Evolutionary conservation across 2,888 invertebrate genomes (phyloP), one percentile per base, ranked within the genome.

Genomic region (Phragmatobia fuliginosa): DNA sequence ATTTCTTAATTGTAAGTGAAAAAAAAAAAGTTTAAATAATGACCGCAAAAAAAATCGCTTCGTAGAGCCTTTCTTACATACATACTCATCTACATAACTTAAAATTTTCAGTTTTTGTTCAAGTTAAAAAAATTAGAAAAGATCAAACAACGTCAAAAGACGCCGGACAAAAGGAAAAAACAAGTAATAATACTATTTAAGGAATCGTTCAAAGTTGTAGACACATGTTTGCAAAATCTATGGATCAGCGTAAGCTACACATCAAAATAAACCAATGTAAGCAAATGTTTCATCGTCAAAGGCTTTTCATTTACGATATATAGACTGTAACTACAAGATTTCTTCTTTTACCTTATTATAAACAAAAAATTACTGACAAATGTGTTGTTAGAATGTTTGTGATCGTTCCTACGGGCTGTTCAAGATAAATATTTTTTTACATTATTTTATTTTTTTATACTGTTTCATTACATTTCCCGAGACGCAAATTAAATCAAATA

Each of bases 351-450:
- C 45, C 56, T 62, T 38, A n/a, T 66, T 64, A 58, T 69, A 63
- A 66, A 74, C 63, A 64, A 59, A 28, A 70, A 68, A 60, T 62
- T 69, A 69, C 71, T 75, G 73, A 73, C 75, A 79, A 65, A 79
- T 75, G 68, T 66, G 25, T 52, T 66, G 36, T 52, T 67, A 11
- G 63, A 66, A 67, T 77, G 69, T 70, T 74, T 69, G 63, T 58
- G 49, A 33, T 64, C 33, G 32, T 25, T 64, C 49, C 49, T 52
- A 33, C 16, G 63, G 33, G 45, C 6, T 38, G 38, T 65, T 69
- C 25, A 38, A 25, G 31, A 52, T 10, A 58, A 41, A 18, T 28
- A 63, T 33, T 32, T 64, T 58, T 64, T 41, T 31, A 49, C n/a
- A n/a, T n/a, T n/a, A n/a, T n/a, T n/a, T n/a, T n/a, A n/a, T n/a